Evolutionary conservation across 2,797 vertebrate species (phyloP).

Genomic region (Enteromius treurensis): DNA sequence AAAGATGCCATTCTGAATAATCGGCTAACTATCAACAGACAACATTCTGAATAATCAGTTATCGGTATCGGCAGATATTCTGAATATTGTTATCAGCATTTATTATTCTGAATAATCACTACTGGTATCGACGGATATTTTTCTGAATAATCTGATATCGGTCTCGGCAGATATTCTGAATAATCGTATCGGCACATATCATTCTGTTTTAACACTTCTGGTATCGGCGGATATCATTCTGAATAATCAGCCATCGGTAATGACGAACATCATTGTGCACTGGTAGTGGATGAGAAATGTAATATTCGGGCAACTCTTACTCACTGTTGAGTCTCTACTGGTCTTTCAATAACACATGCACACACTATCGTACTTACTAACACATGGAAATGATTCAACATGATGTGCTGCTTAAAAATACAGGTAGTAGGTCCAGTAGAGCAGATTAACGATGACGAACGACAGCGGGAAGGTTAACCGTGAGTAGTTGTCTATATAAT

Average conservation of each 20-base stretch:
- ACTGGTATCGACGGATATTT: no score
- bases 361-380: background rate
- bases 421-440: conserved; percentile 92
- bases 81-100: no score
- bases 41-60: no score
- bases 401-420: conserved; percentile 77
- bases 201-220: no score
- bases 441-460: conserved; percentile 87
- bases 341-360: background rate
- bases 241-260: background rate
- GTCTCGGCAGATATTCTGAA: no score
- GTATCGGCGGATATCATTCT: background rate
- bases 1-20: background rate
- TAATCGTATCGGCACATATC: no score
- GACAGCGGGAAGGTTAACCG: conserved; percentile 87
- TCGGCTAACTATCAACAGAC: no score
- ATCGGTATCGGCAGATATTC: background rate
- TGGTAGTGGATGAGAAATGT: background rate
- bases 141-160: no score
- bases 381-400: conserved; percentile 1
- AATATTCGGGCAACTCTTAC: background rate
- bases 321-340: background rate
- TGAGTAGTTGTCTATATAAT: conserved; percentile 93
- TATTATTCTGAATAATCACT: no score
- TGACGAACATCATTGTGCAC: background rate